Base-by-base conservation (phyloP, 2,888 invertebrate genomes). In the Orthonychiurus folsomi region DNA sequence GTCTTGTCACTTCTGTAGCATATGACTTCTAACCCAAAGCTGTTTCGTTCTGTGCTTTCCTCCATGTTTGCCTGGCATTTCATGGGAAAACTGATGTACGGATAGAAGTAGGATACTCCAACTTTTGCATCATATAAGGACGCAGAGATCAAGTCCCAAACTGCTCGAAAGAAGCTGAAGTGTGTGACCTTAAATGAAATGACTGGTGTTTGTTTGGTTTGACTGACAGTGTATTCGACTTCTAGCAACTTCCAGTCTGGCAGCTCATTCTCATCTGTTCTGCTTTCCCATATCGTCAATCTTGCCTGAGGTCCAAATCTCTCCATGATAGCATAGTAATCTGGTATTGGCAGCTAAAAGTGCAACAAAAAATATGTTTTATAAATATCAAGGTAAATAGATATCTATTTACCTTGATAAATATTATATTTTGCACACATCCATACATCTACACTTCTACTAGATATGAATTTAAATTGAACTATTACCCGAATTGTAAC, bases 21-120 rank as follows among this genome's bases (percentile, higher is more conserved):
- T 50, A 72, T 73, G 5, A 75, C 74, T 68, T 74, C 74, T 47
- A 75, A 60, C 1, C 74, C 75, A 68, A 75, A 75, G 15, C 71
- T 62, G 20, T 63, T 66, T 27, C 61, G 67, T 21, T 63, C 67
- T 25, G 59, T 57, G 25, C 67, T 72, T 54, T 74, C 73, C 52
- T 73, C 71, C 74, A 75, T 75, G 60, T 73, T 73, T 1, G 74
- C 75, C 52, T 74, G 73, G 53, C 74, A 75, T 70, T 74, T 75
- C 75, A 75, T 75, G 0, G 74, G 66, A 60, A 74, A 75, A 15
- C 71, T 69, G 5, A 73, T 69, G 57, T 72, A 73, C 1, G 74
- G 72, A 55, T 71, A 70, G 56, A 74, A 74, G 56, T 73, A 73
- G 12, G 73, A 69, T 66, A 74, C 73, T 9, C 74, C 74, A 47